Conservation (phyloP, 1,140 invertebrate species). For the Holcopasites calliopsidis region DNA sequence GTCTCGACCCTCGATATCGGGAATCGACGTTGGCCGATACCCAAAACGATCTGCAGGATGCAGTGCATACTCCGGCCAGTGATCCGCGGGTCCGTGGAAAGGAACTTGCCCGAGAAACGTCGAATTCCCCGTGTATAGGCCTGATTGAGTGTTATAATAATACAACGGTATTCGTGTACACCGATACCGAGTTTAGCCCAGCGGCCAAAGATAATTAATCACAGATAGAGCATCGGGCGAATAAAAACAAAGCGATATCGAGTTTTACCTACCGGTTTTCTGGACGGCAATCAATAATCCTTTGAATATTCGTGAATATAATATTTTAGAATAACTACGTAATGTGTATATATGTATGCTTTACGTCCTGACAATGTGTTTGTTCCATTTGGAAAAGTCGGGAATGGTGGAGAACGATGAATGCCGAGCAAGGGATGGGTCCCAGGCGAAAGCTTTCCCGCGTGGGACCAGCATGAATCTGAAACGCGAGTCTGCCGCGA, state of each 20-base stretch:
- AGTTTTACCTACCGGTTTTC: neutral
- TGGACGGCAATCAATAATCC: neutral
- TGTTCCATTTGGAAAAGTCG: too few relatives aligned
- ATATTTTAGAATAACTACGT: neutral
- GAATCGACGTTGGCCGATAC: constrained; percentile 65
- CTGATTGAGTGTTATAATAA: constrained; percentile 45
- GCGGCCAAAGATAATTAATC: constrained; percentile 44
- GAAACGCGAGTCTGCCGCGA: neutral
- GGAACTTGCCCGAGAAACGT: constrained; percentile 47
- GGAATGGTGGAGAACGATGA: neutral
- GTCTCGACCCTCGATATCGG: constrained; percentile 59
- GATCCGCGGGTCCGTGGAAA: constrained; percentile 34
- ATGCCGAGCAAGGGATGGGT: neutral
- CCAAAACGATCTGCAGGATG: constrained; percentile 63
- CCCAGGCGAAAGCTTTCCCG: neutral
- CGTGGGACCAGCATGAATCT: constrained; percentile 12
- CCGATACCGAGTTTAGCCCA: neutral
- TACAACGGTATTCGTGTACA: constrained; percentile 10
- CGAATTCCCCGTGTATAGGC: constrained; percentile 17
- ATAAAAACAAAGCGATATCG: neutral
- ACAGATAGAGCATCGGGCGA: neutral
- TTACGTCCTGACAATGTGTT: too few relatives aligned
- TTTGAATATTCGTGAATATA: neutral
- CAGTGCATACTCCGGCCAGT: constrained; percentile 37
- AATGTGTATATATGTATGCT: too few relatives aligned